Conservation (phyloP, 2,797 vertebrate species). For the Eurystomus glaucurus region DNA sequence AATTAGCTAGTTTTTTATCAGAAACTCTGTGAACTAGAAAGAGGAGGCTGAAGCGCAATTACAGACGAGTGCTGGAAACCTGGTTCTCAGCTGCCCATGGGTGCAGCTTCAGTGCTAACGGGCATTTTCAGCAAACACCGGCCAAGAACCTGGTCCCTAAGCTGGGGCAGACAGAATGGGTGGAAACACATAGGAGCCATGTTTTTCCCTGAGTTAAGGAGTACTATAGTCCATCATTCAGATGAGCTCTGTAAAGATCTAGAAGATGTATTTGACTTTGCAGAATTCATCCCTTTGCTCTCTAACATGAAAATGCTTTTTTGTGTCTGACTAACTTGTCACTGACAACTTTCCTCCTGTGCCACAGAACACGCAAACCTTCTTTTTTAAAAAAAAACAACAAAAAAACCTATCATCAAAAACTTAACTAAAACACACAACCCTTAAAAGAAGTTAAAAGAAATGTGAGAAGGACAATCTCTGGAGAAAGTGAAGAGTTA, state of each 20-base stretch:
- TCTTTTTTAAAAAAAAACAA: background rate
- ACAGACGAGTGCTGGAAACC: background rate
- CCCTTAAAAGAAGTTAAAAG: background rate
- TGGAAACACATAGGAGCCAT: background rate
- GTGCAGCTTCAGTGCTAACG: background rate
- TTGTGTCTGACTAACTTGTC: background rate
- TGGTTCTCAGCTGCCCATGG: background rate
- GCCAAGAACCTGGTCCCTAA: background rate
- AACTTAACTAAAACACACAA: background rate
- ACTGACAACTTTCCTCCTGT: background rate
- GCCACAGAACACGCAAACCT: background rate
- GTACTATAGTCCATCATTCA: background rate
- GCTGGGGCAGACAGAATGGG: background rate
- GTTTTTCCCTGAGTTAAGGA: background rate
- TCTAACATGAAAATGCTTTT: background rate
- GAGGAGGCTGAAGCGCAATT: background rate
- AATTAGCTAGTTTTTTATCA: background rate
- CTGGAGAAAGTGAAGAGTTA: background rate
- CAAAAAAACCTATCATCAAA: fast-evolving
- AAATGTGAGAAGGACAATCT: background rate
- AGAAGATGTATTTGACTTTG: background rate
- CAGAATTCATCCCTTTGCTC: background rate
- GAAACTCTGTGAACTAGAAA: background rate
- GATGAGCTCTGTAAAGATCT: background rate
- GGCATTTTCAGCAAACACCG: background rate